Conservation (phyloP, 1,140 invertebrate species). For the Stegodyphus dumicola region DNA sequence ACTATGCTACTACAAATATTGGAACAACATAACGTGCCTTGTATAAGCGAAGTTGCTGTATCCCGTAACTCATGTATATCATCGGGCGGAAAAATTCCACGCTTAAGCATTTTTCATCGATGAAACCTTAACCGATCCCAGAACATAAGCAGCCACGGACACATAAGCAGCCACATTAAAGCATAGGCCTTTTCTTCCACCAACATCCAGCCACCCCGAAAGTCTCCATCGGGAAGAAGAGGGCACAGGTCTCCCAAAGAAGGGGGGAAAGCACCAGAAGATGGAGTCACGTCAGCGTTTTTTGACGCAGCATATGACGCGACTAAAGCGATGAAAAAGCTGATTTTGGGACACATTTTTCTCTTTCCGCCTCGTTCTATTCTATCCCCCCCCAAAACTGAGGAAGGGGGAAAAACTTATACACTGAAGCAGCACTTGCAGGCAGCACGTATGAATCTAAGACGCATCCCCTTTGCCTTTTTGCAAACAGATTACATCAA, state of each 20-base stretch:
- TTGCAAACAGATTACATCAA: not conserved
- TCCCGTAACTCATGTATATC: no score
- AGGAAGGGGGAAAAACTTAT: not conserved
- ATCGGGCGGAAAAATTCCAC: no score
- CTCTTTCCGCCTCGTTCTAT: no score
- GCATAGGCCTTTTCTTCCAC: not conserved
- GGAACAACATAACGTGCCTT: no score
- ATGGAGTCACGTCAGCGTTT: not conserved
- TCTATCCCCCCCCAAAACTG: no score
- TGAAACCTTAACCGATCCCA: no score
- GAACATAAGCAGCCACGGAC: not conserved
- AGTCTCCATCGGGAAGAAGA: not conserved
- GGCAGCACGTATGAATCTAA: not conserved
- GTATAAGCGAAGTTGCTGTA: no score
- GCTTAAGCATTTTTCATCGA: no score
- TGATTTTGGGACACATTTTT: not conserved
- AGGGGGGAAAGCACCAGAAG: not conserved
- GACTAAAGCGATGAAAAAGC: not conserved
- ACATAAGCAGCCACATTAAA: not conserved
- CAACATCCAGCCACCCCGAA: not conserved
- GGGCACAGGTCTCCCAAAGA: not conserved
- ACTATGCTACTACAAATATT: no score
- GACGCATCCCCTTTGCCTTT: not conserved
- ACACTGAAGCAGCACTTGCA: not conserved
- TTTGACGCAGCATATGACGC: constrained; percentile 1